phyloP scores from a whole-genome alignment of 2,888 invertebrate genomes.

The Lomographa bimaculata region DNA sequence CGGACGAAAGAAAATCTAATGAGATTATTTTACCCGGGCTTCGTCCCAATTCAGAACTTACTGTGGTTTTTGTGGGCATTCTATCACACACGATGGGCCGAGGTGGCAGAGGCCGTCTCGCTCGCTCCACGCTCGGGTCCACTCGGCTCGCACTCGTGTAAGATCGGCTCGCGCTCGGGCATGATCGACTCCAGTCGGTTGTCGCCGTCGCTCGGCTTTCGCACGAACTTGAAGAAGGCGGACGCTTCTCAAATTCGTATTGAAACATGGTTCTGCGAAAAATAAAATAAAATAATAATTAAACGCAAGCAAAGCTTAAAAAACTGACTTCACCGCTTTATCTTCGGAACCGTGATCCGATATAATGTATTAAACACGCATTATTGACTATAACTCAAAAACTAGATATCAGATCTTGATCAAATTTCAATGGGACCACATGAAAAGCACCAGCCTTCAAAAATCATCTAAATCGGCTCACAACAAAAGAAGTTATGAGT shows the following conservation, averaged over 20 bases:
- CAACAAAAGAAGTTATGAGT: too few species aligned
- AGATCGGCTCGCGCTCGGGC: slow-evolving; percentile 36
- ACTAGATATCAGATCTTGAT: too few species aligned
- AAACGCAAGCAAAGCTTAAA: neutral
- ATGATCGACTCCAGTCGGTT: slow-evolving; percentile 50
- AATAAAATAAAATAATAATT: neutral
- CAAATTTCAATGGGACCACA: too few species aligned
- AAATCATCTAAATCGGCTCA: too few species aligned
- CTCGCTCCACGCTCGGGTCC: slow-evolving; percentile 40
- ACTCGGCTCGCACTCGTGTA: slow-evolving; percentile 36
- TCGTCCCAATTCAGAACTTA: too few species aligned
- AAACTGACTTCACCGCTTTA: too few species aligned
- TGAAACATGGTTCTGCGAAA: slow-evolving; percentile 56
- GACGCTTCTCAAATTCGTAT: slow-evolving; percentile 69
- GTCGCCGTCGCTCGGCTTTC: slow-evolving; percentile 49
- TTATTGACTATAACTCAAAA: neutral
- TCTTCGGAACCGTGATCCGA: too few species aligned
- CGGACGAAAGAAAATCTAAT: too few species aligned
- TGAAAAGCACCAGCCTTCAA: too few species aligned
- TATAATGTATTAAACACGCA: neutral
- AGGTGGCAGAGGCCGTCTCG: slow-evolving; percentile 60
- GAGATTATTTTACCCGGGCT: too few species aligned
- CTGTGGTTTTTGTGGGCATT: slow-evolving; percentile 59
- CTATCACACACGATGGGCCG: slow-evolving; percentile 52
- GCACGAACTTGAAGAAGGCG: slow-evolving; percentile 49